phyloP scores from a whole-genome alignment of 2,888 invertebrate genomes.

The Trimorus sp. region DNA sequence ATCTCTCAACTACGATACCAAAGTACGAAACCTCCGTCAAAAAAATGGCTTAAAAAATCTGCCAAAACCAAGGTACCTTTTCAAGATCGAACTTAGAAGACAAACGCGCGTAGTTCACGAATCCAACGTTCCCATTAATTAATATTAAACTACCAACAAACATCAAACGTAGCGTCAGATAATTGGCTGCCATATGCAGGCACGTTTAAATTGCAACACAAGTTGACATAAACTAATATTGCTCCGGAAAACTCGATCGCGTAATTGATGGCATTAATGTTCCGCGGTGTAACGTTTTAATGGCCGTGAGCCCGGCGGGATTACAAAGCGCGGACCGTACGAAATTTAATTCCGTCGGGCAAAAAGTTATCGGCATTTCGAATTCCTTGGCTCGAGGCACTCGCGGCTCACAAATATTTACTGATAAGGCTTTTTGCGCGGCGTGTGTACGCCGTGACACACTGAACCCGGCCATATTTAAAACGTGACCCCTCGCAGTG shows the following conservation, averaged over 20 bases:
- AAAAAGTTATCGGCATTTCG: not conserved
- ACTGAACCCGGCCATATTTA: constrained; percentile 42
- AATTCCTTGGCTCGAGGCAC: constrained; percentile 1
- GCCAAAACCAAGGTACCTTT: not conserved
- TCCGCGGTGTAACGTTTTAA: too few relatives aligned
- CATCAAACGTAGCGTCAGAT: not conserved
- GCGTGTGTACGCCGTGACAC: constrained; percentile 26
- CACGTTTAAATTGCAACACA: constrained; percentile 1
- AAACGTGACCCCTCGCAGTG: constrained; percentile 40
- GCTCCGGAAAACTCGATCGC: too few relatives aligned
- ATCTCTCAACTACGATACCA: too few relatives aligned
- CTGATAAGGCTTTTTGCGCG: constrained; percentile 27
- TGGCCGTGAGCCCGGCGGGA: too few relatives aligned
- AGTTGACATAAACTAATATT: constrained; percentile 6
- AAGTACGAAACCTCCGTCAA: too few relatives aligned
- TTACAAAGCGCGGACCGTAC: too few relatives aligned
- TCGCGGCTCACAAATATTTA: constrained; percentile 24
- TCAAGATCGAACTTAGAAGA: not conserved
- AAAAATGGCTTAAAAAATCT: not conserved
- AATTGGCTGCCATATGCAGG: constrained; percentile 6
- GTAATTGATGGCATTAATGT: too few relatives aligned
- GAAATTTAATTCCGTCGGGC: too few relatives aligned
- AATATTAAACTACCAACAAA: constrained; percentile 3
- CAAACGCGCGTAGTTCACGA: not conserved
- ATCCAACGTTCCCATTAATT: not conserved